Evolutionary conservation across 2,797 vertebrate genomes (phyloP).

Genomic region (Psittacula derbiana): DNA sequence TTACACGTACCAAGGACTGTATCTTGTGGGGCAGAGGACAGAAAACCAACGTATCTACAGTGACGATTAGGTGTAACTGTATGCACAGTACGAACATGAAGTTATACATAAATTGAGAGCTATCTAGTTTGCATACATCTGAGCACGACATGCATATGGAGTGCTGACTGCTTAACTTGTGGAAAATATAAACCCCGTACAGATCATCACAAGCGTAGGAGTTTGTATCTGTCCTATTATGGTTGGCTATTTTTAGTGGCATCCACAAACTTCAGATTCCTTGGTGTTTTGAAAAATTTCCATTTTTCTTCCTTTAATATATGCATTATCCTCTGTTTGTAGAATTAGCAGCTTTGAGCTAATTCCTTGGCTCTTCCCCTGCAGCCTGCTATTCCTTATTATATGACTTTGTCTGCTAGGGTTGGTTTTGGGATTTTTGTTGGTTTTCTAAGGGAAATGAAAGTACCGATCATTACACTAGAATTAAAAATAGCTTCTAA

Average conservation of each 20-base stretch:
- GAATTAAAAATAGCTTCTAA: constrained; percentile 71
- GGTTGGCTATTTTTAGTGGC: constrained; percentile 1
- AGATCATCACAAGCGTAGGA: constrained; percentile 53
- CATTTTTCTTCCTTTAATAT: neutral
- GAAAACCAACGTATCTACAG: neutral
- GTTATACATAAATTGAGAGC: constrained; percentile 13
- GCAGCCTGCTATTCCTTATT: constrained; percentile 21
- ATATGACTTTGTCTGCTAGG: constrained; percentile 36
- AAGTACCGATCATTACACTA: constrained; percentile 64
- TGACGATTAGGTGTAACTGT: neutral
- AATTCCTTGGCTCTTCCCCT: constrained; percentile 72
- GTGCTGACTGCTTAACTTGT: constrained; percentile 46
- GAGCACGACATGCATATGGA: constrained; percentile 35
- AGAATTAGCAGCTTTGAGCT: constrained; percentile 36
- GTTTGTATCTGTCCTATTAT: constrained; percentile 27
- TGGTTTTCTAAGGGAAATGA: constrained; percentile 66
- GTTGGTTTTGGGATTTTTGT: neutral
- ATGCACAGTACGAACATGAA: neutral
- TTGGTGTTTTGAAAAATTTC: neutral
- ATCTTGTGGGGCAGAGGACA: neutral
- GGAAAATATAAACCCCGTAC: constrained; percentile 34
- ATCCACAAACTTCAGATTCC: constrained; percentile 35
- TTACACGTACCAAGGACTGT: neutral
- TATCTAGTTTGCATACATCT: constrained; percentile 20
- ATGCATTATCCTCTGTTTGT: neutral